Evolutionary conservation across 1,140 invertebrate genomes (phyloP).

Genomic region (Papilio aristodemus): DNA sequence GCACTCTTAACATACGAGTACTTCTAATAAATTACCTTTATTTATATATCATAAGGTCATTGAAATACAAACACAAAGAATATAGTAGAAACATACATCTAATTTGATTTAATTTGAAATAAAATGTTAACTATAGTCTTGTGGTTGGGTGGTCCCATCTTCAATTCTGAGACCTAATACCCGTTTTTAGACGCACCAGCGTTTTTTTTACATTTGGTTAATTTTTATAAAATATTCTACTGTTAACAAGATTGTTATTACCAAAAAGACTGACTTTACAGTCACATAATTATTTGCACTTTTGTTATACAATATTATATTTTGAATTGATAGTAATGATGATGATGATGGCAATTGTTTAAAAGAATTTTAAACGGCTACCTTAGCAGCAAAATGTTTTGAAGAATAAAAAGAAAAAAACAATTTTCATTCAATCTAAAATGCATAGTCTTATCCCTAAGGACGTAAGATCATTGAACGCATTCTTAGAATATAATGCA

Average conservation of each 20-base stretch:
- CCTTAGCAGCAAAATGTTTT: too few relatives aligned
- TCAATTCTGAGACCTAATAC: not conserved
- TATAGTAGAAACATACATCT: not conserved
- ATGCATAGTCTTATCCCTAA: not conserved
- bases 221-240: too few relatives aligned
- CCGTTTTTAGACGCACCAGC: not conserved
- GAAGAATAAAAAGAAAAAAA: not conserved
- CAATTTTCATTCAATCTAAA: not conserved
- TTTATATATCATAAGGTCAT: constrained; percentile 9
- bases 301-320: too few relatives aligned
- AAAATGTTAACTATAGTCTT: not conserved
- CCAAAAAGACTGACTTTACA: too few relatives aligned
- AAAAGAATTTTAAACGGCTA: too few relatives aligned
- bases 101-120: not conserved
- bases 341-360: too few relatives aligned
- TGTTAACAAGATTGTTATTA: too few relatives aligned
- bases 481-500: constrained; percentile 57
- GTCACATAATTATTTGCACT: too few relatives aligned
- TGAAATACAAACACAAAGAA: not conserved
- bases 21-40: constrained; percentile 10
- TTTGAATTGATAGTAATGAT: too few relatives aligned
- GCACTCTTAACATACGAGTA: not conserved
- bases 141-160: not conserved
- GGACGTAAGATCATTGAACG: constrained; percentile 25
- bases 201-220: too few relatives aligned